Conservation (phyloP, 2,797 vertebrate species). For the Gymnoscopelus braueri region DNA sequence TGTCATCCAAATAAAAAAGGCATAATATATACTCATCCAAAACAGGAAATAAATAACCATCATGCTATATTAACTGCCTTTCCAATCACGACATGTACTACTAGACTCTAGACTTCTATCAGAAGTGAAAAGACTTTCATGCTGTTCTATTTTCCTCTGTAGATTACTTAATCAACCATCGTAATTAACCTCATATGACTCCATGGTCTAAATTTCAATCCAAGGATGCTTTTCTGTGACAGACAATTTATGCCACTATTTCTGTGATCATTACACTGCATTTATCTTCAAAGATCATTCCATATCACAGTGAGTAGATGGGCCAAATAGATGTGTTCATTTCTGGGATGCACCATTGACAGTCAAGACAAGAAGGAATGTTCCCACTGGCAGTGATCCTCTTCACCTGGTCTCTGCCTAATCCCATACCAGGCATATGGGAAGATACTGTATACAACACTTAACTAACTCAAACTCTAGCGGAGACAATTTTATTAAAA, state of each 20-base stretch:
- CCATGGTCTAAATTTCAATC: conserved; percentile 29
- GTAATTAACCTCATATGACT: conserved; percentile 53
- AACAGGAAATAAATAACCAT: too few relatives aligned
- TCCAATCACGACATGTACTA: too few relatives aligned
- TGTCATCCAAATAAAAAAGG: too few relatives aligned
- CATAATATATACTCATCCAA: too few relatives aligned
- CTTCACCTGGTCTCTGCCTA: conserved; percentile 60
- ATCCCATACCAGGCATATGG: conserved; percentile 34
- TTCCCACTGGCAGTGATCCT: conserved; percentile 47
- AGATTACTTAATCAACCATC: conserved; percentile 51
- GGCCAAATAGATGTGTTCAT: conserved; percentile 52
- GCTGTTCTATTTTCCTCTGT: conserved; percentile 37
- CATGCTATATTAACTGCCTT: too few relatives aligned
- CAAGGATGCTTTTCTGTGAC: conserved; percentile 26
- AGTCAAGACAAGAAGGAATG: conserved; percentile 55
- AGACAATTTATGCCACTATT: conserved; percentile 29
- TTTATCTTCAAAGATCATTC: conserved; percentile 56
- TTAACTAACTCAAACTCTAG: background rate
- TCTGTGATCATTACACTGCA: conserved; percentile 41
- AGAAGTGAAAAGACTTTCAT: background rate
- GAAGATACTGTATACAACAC: conserved; percentile 23
- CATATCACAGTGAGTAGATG: conserved; percentile 57
- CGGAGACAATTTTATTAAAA: conserved; percentile 21
- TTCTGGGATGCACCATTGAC: conserved; percentile 44
- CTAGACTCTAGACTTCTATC: too few relatives aligned